Conservation (phyloP, 2,797 vertebrate species). For the Pangasius mekongensis region DNA sequence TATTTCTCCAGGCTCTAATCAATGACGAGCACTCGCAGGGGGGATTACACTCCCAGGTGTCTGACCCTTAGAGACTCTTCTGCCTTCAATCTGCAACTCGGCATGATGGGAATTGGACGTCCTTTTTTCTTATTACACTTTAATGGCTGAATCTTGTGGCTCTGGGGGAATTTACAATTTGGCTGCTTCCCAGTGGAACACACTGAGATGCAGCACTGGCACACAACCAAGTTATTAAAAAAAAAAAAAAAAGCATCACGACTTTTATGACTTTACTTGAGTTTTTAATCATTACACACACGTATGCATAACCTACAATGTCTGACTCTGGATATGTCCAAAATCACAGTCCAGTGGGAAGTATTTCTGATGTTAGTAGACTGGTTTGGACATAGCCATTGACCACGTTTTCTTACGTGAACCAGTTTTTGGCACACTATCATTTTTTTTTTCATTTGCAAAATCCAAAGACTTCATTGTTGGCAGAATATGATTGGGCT, state of each 20-base stretch:
- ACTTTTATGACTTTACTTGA: no score
- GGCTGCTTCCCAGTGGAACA: neutral
- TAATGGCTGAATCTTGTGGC: constrained; percentile 38
- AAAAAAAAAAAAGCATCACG: neutral
- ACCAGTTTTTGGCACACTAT: neutral
- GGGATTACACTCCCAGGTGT: constrained; percentile 43
- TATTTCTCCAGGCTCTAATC: constrained; percentile 53
- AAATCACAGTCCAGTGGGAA: neutral
- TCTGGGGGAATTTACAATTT: constrained; percentile 37
- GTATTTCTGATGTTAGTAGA: neutral
- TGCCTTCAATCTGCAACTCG: constrained; percentile 34
- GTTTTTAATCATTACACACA: neutral
- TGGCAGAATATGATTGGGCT: neutral
- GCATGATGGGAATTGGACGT: constrained; percentile 40
- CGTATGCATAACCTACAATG: neutral
- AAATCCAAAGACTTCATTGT: neutral
- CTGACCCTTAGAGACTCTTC: constrained; percentile 40
- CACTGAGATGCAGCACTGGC: neutral
- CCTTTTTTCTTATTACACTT: constrained; percentile 31
- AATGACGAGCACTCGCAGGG: constrained; percentile 43
- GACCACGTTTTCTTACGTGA: neutral
- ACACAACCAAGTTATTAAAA: constrained; percentile 16
- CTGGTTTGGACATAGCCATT: neutral
- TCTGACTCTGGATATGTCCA: no score
- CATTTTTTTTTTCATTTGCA: neutral